phyloP scores from a whole-genome alignment of 2,113 vertebrate genomes.

The Malurus elegans region DNA sequence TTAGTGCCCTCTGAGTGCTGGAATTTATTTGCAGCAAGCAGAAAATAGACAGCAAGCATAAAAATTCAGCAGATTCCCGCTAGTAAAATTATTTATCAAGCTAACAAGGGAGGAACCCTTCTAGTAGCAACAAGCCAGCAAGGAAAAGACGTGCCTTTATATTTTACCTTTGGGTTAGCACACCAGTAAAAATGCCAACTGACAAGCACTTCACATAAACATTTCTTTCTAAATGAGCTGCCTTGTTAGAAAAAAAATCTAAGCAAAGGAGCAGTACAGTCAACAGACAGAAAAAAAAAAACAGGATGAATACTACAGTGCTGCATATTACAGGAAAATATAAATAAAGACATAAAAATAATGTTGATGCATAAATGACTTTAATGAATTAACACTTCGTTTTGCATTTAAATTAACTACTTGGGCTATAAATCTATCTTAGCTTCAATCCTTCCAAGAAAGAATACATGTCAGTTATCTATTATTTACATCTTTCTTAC shows the following conservation, averaged over 20 bases:
- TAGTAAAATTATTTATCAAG: constrained; percentile 99
- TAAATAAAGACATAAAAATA: constrained; percentile 48
- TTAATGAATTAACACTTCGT: constrained; percentile 66
- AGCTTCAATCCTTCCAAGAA: not conserved
- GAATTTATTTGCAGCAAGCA: constrained; percentile 98
- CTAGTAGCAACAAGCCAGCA: constrained; percentile 84
- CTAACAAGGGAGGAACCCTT: constrained; percentile 96
- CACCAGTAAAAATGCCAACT: constrained; percentile 89
- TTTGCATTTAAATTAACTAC: constrained; percentile 48
- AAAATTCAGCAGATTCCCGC: constrained; percentile 95
- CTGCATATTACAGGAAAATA: constrained; percentile 46
- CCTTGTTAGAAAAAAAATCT: constrained; percentile 76
- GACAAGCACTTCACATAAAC: constrained; percentile 89
- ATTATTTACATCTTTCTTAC: constrained; percentile 33
- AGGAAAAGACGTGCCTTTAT: constrained; percentile 93
- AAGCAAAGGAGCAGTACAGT: constrained; percentile 58
- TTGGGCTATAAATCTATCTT: not conserved
- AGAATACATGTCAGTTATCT: not conserved
- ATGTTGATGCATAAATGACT: constrained; percentile 27
- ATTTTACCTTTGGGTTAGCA: constrained; percentile 92
- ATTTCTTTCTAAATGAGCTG: constrained; percentile 84
- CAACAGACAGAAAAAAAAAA: constrained; percentile 61
- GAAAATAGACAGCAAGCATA: constrained; percentile 96
- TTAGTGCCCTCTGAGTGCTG: constrained; percentile 93
- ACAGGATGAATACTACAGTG: not conserved